Evolutionary conservation across 2,113 vertebrate species (phyloP), one percentile per base, ranked within the genome.

Genomic region (Marmota monax): DNA sequence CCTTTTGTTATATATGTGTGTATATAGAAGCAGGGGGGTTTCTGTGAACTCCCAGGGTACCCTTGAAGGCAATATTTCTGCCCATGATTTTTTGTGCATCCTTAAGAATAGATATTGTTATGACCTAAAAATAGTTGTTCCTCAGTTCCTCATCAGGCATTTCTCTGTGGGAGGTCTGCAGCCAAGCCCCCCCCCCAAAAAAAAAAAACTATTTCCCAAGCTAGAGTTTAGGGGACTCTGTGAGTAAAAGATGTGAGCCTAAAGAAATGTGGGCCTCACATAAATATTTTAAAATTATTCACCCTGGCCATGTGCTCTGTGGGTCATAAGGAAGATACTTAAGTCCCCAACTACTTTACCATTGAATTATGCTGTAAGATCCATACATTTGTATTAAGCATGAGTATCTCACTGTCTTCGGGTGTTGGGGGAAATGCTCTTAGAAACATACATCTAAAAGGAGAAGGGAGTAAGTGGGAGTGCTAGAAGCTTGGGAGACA

Each of bases 1-100:
- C 27, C 90, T 11, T 92, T 80, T 82, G 37, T 70, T 61, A 32
- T 90, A 6, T 37, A 34, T 84, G 20, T 61, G 34, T 86, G 3
- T 90, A 32, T 58, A 37, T 22, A 92, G n/a, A 92, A 83, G 29
- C 16, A 65, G 42, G 39, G 25, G 53, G 34, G 25, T 92, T 97
- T n/a, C 32, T 94, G n/a, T 95, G 82, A 48, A 45, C 48, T 84
- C 32, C 51, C 90, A 86, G 48, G 39, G 56, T 91, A 61, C 45
- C 88, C 73, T 67, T 88, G 27, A 94, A 65, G 45, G 51, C 14
- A 45, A 85, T 94, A 92, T 97, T 96, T 96, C 77, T 94, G 20
- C 37, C 53, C 22, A 45, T 72, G 20, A 8, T 93, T 74, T 80
- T 92, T 89, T 93, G 42, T 85, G 22, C 4, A 78, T 51, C 20